phyloP scores from a whole-genome alignment of 1,140 invertebrate species.

The Copidosoma floridanum region DNA sequence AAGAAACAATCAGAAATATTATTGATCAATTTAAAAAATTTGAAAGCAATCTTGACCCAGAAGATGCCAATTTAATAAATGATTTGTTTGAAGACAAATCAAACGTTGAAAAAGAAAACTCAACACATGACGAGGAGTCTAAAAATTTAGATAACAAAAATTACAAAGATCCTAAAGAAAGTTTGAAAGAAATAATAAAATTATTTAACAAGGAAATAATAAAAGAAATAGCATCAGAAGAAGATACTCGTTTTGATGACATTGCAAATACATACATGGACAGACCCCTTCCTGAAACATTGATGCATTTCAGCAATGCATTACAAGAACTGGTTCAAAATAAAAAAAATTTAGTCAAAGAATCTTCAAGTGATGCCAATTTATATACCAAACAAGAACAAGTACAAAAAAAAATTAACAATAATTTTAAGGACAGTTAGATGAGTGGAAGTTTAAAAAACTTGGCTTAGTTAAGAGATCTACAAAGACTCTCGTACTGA shows the following conservation, averaged over 20 bases:
- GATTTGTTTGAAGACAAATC: conserved; percentile 27
- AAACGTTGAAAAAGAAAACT: too few species aligned
- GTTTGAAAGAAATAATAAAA: conserved; percentile 48
- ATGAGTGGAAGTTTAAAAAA: too few species aligned
- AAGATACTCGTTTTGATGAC: conserved; percentile 45
- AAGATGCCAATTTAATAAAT: conserved; percentile 31
- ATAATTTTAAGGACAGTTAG: too few species aligned
- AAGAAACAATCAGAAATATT: conserved; percentile 51
- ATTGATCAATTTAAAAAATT: conserved; percentile 53
- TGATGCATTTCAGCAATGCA: conserved; percentile 48
- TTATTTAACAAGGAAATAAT: conserved; percentile 46
- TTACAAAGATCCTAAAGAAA: conserved; percentile 43
- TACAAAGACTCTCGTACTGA: neutral
- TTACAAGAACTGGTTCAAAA: conserved; percentile 46
- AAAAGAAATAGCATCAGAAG: conserved; percentile 45
- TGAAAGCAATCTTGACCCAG: conserved; percentile 45
- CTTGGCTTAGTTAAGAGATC: too few species aligned
- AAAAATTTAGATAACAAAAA: conserved; percentile 12
- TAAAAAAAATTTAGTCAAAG: conserved; percentile 32
- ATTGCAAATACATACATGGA: conserved; percentile 46
- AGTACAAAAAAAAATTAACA: neutral
- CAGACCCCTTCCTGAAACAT: conserved; percentile 46
- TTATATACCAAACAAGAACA: conserved; percentile 19
- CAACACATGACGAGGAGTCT: neutral
- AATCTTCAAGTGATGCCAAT: neutral